These are phyloP conservation scores for roundworm (Caenorhabditis elegans) DNA, from an alignment of 1,140 invertebrate species.

Conservation along the genomic window DNA sequence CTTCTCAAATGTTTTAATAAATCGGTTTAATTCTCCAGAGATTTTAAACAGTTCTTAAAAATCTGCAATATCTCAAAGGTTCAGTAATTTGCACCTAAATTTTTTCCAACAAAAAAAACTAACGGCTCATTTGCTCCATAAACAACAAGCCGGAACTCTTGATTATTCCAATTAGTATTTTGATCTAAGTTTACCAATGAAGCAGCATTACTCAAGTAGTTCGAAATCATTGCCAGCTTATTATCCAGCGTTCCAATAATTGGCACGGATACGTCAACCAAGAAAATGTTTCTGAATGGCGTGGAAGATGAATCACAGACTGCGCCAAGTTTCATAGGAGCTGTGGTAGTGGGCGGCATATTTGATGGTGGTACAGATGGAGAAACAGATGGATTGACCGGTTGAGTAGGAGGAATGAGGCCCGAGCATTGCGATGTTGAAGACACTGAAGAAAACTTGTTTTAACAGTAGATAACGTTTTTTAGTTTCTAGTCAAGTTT, in stretches of 20 bases:
- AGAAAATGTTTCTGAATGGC: not conserved
- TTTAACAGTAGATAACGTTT: not conserved
- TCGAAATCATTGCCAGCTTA: constrained; percentile 1
- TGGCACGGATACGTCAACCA: constrained; percentile 20
- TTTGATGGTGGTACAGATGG: not conserved
- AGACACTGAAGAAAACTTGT: not conserved
- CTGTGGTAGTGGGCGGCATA: not conserved
- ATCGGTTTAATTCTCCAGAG: no score
- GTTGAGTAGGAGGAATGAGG: not conserved
- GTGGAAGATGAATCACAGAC: not conserved
- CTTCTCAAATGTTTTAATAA: not conserved
- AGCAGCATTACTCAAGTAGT: not conserved
- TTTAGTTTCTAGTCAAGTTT: no score
- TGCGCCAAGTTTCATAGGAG: not conserved
- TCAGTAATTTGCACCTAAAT: not conserved
- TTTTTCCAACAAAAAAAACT: not conserved
- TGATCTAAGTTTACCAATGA: not conserved
- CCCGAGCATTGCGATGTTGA: constrained; percentile 21
- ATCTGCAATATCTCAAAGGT: no score
- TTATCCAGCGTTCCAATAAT: constrained; percentile 24
- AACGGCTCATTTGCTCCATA: constrained; percentile 12
- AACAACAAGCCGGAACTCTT: not conserved
- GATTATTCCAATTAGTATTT: not conserved
- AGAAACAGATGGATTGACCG: not conserved
- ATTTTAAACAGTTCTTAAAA: no score